These are phyloP conservation scores for Hirtodrosophila cameraria DNA, from an alignment of 2,888 invertebrate species.

Conservation along the genomic window DNA sequence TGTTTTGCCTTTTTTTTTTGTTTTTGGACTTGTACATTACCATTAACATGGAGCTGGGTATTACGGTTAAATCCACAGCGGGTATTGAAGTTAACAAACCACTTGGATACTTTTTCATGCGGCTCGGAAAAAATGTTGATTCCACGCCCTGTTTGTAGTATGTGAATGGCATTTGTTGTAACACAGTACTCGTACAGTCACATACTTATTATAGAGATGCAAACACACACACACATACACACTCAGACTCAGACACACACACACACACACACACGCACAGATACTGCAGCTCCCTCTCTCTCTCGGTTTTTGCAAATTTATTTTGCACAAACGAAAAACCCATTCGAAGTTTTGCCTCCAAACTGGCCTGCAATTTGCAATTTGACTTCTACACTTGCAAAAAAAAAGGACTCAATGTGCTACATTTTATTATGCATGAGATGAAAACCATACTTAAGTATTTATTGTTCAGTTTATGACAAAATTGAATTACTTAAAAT, in stretches of 20 bases:
- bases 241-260: neutral
- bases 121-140: slow-evolving; percentile 83
- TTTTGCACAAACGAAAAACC: slow-evolving; percentile 53
- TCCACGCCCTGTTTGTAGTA: slow-evolving; percentile 83
- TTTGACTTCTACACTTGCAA: neutral
- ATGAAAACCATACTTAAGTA: too few species aligned
- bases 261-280: slow-evolving; percentile 2
- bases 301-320: slow-evolving; percentile 57
- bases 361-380: slow-evolving; percentile 71
- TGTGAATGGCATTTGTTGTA: slow-evolving; percentile 59
- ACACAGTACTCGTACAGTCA: slow-evolving; percentile 37
- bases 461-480: too few species aligned
- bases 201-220: slow-evolving; percentile 54
- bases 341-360: slow-evolving; percentile 56
- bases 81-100: slow-evolving; percentile 84
- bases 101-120: slow-evolving; percentile 84
- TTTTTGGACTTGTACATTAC: slow-evolving; percentile 79
- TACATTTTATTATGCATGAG: too few species aligned
- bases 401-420: too few species aligned
- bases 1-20: slow-evolving; percentile 30
- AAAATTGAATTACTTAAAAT: too few species aligned
- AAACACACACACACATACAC: slow-evolving; percentile 23
- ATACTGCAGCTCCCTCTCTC: slow-evolving; percentile 31
- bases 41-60: slow-evolving; percentile 83
- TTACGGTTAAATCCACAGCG: slow-evolving; percentile 83